Conservation (phyloP, 2,797 vertebrate genomes). For the Sarcoramphus papa region DNA sequence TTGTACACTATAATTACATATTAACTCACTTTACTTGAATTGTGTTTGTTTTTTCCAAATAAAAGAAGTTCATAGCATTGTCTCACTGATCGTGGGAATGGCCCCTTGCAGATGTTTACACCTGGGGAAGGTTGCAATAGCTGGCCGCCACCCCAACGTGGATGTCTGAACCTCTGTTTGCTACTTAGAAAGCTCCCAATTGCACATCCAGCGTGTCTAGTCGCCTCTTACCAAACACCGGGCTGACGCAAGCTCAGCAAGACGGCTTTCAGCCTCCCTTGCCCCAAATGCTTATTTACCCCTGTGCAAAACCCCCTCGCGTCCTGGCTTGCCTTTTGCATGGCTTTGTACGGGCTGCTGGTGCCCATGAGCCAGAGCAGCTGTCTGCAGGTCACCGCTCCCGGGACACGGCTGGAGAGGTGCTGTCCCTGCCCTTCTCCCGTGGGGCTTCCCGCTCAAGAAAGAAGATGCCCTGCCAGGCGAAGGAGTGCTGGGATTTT, state of each 20-base stretch:
- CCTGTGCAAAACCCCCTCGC: fast-evolving
- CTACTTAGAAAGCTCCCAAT: not conserved
- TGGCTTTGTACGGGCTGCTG: not conserved
- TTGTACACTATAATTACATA: not conserved
- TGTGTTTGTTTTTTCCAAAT: not conserved
- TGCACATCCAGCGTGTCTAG: not conserved
- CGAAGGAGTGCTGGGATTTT: not conserved
- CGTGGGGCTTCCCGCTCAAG: not conserved
- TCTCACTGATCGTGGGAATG: not conserved
- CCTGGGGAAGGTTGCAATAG: not conserved
- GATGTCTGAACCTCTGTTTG: not conserved
- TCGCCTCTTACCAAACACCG: not conserved
- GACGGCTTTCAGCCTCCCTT: fast-evolving
- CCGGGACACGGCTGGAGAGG: fast-evolving
- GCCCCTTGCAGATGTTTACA: not conserved
- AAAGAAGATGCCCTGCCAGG: not conserved
- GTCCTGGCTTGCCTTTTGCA: not conserved
- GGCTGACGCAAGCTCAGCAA: not conserved
- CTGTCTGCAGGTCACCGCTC: not conserved
- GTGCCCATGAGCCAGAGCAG: not conserved
- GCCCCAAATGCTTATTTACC: not conserved
- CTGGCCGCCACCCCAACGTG: fast-evolving
- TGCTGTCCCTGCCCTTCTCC: not conserved
- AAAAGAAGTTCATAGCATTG: not conserved
- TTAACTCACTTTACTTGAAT: not conserved